Evolutionary conservation across 2,113 vertebrate species (phyloP), one percentile per base, ranked within the genome.

Genomic region (Xiphorhynchus elegans): DNA sequence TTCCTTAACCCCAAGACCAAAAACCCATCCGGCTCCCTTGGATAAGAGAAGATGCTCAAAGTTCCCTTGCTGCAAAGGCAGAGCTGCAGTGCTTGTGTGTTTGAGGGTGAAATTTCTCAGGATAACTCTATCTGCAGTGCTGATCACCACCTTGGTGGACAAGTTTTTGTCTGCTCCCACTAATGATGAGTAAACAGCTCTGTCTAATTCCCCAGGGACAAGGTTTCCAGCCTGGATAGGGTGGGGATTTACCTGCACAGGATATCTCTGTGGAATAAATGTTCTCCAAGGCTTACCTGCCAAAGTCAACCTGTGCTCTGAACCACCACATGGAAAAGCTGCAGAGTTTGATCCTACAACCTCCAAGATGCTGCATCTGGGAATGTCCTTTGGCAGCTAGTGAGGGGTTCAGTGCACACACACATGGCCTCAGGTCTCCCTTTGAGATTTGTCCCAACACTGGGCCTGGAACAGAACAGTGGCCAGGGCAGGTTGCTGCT

Each of bases 391-490:
- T 3, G 5, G 19, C 44, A 70, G 46, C 3, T 2, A 10, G 18
- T 4, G 9, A 40, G 58, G 1, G 72, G 10, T 18, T 40, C 9
- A 2, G 44, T 3, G 77, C 40, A 26, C 6, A 23, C 55, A 10
- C 1, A 1, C 13, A 1, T 6, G 29, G 25, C 44, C 46, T 52
- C 55, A 6, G 7, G 25, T 13, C 10, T 62, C 44, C 17, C 24
- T 0, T 0, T 12, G 47, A 17, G 5, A 42, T 63, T 67, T 76
- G 21, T 42, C 66, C 53, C 47, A 11, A 7, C 1, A 2, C 10
- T 0, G 0, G 46, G 23, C 24, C 24, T 0, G 20, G 53, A 17
- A n/a, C 89, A 73, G 39, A 83, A 46, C 59, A 81, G 46, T 13
- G 66, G 31, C 18, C 35, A 62, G 64, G 40, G 2, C 19, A 74